Percentiles rank a stretch among this genome's conserved stretches.
These are phyloP conservation scores for Halictus ligatus DNA, from an alignment of 2,888 invertebrate species.

Conservation along the genomic window DNA sequence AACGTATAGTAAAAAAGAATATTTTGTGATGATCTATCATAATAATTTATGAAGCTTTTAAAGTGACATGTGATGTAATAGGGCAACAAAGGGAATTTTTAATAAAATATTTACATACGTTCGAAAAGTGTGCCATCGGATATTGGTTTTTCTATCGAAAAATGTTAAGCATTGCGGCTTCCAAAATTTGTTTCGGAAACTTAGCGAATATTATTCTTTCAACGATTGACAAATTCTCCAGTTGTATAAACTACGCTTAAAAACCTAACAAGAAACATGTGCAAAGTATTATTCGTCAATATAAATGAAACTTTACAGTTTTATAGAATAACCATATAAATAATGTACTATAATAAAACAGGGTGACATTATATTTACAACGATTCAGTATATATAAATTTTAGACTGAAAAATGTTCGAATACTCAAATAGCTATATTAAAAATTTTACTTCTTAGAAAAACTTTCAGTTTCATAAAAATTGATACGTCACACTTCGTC, in stretches of 20 bases:
- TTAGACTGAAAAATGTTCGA: background rate
- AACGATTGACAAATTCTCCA: background rate
- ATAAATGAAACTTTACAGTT: background rate
- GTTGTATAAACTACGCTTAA: background rate
- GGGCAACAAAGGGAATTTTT: background rate
- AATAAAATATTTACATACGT: background rate
- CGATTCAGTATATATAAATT: background rate
- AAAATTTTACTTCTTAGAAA: background rate
- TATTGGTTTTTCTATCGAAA: background rate
- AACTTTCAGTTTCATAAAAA: background rate
- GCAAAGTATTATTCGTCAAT: conserved; percentile 3
- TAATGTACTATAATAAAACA: background rate
- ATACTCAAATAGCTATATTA: background rate
- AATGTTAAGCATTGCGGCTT: background rate
- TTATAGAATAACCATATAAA: background rate
- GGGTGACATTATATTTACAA: background rate
- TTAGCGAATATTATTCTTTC: background rate
- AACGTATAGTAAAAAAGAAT: background rate
- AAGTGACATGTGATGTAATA: background rate
- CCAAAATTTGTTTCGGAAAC: background rate
- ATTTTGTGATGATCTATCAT: background rate
- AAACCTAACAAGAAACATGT: background rate
- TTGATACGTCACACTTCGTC: background rate
- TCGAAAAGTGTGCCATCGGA: background rate
- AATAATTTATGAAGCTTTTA: background rate